Percentiles rank a stretch among this genome's conserved stretches.
Evolutionary conservation across 1,140 invertebrate genomes (phyloP).

Genomic region (Dinoponera quadriceps): DNA sequence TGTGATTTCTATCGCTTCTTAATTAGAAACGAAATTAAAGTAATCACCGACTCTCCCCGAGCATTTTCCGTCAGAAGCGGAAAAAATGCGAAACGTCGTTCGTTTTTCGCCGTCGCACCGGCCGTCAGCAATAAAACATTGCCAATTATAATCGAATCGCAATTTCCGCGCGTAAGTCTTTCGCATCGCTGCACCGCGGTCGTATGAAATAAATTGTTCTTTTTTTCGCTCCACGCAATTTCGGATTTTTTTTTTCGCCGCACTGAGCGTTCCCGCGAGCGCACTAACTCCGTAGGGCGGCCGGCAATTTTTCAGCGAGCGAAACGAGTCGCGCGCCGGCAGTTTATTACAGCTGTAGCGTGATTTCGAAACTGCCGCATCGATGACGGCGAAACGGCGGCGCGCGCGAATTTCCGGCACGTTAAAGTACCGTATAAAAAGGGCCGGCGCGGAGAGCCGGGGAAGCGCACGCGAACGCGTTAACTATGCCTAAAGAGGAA

Average conservation of each 20-base stretch:
- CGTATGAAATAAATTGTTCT: slow-evolving; percentile 53
- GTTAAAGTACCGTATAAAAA: slow-evolving; percentile 48
- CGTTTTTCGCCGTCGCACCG: background rate
- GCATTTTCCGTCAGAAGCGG: background rate
- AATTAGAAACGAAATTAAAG: background rate
- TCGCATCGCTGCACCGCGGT: slow-evolving; percentile 23
- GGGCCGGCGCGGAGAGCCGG: background rate
- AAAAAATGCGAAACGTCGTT: background rate
- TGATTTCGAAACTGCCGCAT: slow-evolving; percentile 58
- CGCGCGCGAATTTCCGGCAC: slow-evolving; percentile 22
- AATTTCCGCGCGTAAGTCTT: slow-evolving; percentile 36
- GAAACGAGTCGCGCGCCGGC: slow-evolving; percentile 41
- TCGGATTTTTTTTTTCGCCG: slow-evolving; percentile 37
- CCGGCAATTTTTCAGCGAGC: slow-evolving; percentile 53
- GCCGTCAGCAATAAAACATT: slow-evolving; percentile 31
- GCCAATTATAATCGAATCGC: slow-evolving; percentile 50
- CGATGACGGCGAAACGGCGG: slow-evolving; percentile 38
- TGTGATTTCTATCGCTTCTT: too few species aligned
- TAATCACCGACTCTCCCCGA: background rate
- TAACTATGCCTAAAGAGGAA: background rate
- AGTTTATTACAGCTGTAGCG: slow-evolving; percentile 53
- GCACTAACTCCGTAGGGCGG: slow-evolving; percentile 46
- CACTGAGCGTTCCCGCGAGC: slow-evolving; percentile 47
- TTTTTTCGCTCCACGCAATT: slow-evolving; percentile 44
- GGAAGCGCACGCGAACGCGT: slow-evolving; percentile 21